phyloP scores from a whole-genome alignment of 2,113 vertebrate species.

The Peromyscus leucopus region DNA sequence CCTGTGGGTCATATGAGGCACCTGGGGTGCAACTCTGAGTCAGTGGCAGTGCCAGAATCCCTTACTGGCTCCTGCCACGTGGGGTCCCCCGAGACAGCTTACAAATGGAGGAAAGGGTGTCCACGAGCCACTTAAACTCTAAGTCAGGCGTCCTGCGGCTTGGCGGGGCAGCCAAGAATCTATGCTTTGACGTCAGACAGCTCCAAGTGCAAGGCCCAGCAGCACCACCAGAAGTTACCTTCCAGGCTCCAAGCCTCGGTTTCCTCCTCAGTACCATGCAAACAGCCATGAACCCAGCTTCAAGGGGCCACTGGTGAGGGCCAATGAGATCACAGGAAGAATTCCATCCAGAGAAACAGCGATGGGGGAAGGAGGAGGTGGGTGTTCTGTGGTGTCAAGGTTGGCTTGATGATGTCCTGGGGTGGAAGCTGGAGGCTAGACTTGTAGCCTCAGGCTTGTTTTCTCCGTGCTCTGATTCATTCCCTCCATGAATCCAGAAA shows the following conservation, averaged over 20 bases:
- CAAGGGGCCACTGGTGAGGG: background rate
- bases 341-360: background rate
- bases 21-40: background rate
- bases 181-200: constrained; percentile 3
- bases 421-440: constrained; percentile 31
- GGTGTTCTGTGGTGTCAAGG: background rate
- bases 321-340: background rate
- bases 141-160: background rate
- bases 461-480: background rate
- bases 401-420: background rate
- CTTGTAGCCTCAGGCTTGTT: background rate
- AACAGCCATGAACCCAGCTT: background rate
- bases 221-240: background rate
- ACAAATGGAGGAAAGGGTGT: background rate
- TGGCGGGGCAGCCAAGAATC: constrained; percentile 5
- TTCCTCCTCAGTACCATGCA: constrained; percentile 6
- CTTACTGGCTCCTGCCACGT: background rate
- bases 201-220: constrained; percentile 23
- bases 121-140: background rate
- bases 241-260: background rate
- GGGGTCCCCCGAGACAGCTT: background rate
- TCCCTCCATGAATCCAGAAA: background rate
- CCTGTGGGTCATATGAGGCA: background rate
- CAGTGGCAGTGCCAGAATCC: background rate
- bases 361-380: background rate